A percentile compares a stretch with the other conserved stretches of the same genome.
phyloP scores from a whole-genome alignment of 2,888 invertebrate species.

The Lasiommata megera region DNA sequence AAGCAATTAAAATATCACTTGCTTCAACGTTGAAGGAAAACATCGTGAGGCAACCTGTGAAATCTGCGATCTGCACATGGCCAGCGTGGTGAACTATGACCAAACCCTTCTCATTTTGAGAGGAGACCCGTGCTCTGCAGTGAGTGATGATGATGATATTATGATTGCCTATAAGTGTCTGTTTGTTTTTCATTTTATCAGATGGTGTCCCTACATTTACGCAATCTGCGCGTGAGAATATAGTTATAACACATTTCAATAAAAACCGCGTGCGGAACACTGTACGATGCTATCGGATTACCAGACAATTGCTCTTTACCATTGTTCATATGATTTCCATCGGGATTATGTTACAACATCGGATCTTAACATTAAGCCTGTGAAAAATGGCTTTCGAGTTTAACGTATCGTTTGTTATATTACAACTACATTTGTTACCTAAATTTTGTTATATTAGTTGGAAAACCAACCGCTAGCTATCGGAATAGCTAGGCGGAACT shows the following conservation, averaged over 20 bases:
- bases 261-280: slow-evolving; percentile 12
- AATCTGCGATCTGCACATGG: too few species aligned
- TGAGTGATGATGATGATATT: too few species aligned
- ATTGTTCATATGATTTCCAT: slow-evolving; percentile 19
- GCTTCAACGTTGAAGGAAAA: too few species aligned
- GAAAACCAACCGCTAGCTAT: not conserved
- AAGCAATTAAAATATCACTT: too few species aligned
- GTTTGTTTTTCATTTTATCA: too few species aligned
- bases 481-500: not conserved
- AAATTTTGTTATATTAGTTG: not conserved
- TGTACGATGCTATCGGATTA: slow-evolving; percentile 18
- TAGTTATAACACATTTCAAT: slow-evolving; percentile 16
- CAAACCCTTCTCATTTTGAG: too few species aligned
- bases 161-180: too few species aligned
- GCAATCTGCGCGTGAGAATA: slow-evolving; percentile 25
- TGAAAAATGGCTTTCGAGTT: slow-evolving; percentile 3
- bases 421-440: not conserved
- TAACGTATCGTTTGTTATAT: slow-evolving; percentile 7
- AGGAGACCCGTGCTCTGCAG: too few species aligned
- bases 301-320: slow-evolving; percentile 8
- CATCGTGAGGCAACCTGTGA: too few species aligned
- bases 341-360: too few species aligned
- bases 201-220: not conserved
- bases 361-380: slow-evolving; percentile 13
- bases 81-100: too few species aligned